Evolutionary conservation across 2,888 invertebrate species (phyloP).

Genomic region (Macrosiphum euphorbiae): DNA sequence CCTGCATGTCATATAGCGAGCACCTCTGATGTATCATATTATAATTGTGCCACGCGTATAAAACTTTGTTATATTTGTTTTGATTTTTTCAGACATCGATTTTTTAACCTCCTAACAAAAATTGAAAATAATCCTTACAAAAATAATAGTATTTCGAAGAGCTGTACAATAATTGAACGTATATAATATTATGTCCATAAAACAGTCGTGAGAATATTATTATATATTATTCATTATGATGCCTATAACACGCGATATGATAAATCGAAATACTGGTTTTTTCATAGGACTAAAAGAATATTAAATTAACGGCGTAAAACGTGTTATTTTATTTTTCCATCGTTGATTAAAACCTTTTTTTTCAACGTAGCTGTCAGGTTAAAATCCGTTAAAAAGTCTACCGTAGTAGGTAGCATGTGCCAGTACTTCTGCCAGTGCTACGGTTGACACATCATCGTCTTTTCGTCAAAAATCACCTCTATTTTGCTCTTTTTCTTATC

Average conservation of each 20-base stretch:
- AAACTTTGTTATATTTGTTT: not conserved
- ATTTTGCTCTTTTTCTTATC: not conserved
- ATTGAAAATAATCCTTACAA: not conserved
- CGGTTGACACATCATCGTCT: not conserved
- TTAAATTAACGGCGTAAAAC: not conserved
- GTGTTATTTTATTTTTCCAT: not conserved
- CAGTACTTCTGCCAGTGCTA: not conserved
- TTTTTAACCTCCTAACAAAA: not conserved
- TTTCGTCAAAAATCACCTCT: not conserved
- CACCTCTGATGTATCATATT: not conserved
- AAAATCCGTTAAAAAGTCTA: not conserved
- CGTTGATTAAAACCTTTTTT: not conserved
- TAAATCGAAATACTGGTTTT: not conserved
- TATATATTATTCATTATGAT: not conserved
- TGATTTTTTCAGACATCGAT: not conserved
- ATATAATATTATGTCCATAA: not conserved
- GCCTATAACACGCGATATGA: not conserved
- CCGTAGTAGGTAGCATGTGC: not conserved
- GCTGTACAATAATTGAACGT: not conserved
- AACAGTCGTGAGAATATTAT: not conserved
- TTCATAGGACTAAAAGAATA: not conserved
- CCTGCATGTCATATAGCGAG: not conserved
- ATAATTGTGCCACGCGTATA: not conserved
- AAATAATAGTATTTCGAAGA: not conserved
- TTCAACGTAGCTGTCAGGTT: not conserved